Base-by-base conservation (phyloP, 2,888 invertebrate genomes). In the Coecobrya sp. region DNA sequence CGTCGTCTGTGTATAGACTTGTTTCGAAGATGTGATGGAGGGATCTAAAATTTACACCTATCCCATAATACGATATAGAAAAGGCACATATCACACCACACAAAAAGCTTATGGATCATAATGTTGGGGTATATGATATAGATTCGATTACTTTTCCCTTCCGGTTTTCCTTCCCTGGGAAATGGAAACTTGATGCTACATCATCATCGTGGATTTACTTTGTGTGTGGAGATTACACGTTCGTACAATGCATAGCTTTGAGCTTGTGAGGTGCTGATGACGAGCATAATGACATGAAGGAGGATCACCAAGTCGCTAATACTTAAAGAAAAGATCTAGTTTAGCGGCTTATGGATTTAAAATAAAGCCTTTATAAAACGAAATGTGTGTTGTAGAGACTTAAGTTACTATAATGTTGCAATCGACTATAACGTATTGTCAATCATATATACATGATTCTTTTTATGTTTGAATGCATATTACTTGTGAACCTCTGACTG, bases 121-220 rank as follows among this genome's bases (percentile, higher is more conserved):
- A 62, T 36, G 59, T 0, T 45, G 19, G 52, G 19, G 30, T 30
- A 82, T 11, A 36, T 82, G 81, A 10, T 82, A 62, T 62, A 89
- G 70, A 59, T 89, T 89, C 45, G 84, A 89, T 89, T 89, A 89
- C 89, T 89, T 89, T 89, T 89, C 84, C 84, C 84, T 89, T 89
- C 89, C 89, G 82, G 89, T 89, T 84, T 73, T 30, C n/a, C 45
- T 73, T 25, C 22, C 1, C 59, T 25, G 19, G 49, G 45, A 70
- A 89, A 84, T 70, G 68, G 73, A 73, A 79, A 89, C 68, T 89
- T 59, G 82, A 84, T 89, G 84, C 65, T 82, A 73, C 49, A 68
- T 45, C 68, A 85, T 85, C 49, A 85, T 59, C 55, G 49, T 84
- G 27, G 42, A 85, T 42, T 85, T 84, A 22, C 55, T 59, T n/a